Conservation (phyloP, 2,113 vertebrate genomes). For the Cochlearius cochlearius region DNA sequence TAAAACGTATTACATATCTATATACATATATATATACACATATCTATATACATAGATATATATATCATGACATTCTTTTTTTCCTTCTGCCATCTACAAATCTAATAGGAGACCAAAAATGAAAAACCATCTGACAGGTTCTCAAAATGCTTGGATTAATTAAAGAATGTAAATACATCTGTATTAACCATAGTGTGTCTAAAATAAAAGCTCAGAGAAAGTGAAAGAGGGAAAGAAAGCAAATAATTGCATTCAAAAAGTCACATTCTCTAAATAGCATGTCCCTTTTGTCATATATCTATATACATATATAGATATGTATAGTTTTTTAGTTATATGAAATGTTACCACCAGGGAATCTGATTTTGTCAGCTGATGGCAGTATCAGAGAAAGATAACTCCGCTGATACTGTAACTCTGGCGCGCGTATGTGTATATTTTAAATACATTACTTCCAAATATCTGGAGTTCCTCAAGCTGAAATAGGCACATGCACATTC, state of each 20-base stretch:
- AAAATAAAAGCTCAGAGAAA: not conserved
- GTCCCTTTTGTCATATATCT: not conserved
- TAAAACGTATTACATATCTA: not conserved
- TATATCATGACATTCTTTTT: not conserved
- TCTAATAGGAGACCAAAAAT: conserved; percentile 6
- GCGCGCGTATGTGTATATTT: not conserved
- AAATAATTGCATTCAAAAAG: not conserved
- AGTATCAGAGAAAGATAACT: not conserved
- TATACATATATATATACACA: no score
- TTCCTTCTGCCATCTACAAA: not conserved
- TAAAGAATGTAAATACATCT: not conserved
- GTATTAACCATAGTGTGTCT: not conserved
- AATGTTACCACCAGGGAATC: not conserved
- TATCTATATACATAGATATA: no score
- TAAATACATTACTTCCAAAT: not conserved
- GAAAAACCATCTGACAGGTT: not conserved
- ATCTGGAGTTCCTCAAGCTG: not conserved
- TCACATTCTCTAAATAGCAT: not conserved
- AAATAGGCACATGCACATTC: not conserved
- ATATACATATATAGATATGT: no score
- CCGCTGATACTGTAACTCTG: not conserved
- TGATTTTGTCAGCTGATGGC: not conserved
- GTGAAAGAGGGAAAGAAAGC: not conserved
- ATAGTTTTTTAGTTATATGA: not conserved
- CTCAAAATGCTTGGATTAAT: not conserved